These are phyloP conservation scores for Bhutanitis thaidina DNA, from an alignment of 2,888 invertebrate genomes.

Conservation along the genomic window DNA sequence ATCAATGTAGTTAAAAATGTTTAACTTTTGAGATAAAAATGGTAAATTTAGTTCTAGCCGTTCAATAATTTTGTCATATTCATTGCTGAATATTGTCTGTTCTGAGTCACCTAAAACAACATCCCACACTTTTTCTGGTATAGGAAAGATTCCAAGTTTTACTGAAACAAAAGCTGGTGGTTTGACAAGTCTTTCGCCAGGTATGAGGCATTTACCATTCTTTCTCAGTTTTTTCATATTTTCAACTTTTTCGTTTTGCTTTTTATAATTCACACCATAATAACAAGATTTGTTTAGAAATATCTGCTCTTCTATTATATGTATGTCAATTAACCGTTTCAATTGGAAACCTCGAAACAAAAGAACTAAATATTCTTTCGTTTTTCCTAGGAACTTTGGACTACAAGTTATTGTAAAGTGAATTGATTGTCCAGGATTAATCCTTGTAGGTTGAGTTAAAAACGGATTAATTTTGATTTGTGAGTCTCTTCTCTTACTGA, in stretches of 20 bases:
- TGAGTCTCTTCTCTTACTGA: constrained; percentile 71
- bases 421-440: constrained; percentile 61
- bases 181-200: constrained; percentile 75
- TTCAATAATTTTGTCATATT: constrained; percentile 50
- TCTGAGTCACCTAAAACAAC: constrained; percentile 58
- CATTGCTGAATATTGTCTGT: constrained; percentile 48
- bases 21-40: constrained; percentile 69
- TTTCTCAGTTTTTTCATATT: constrained; percentile 45
- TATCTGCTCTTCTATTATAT: constrained; percentile 49
- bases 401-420: constrained; percentile 71
- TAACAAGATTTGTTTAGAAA: constrained; percentile 11
- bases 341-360: constrained; percentile 81
- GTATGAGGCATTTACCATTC: constrained; percentile 45
- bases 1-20: constrained; percentile 81
- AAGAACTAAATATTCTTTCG: constrained; percentile 81
- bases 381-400: constrained; percentile 81
- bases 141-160: constrained; percentile 61
- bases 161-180: constrained; percentile 81
- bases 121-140: constrained; percentile 72
- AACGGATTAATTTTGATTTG: constrained; percentile 70
- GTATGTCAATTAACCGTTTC: constrained; percentile 78
- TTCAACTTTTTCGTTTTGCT: constrained; percentile 33
- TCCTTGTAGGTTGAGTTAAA: constrained; percentile 41
- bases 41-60: constrained; percentile 72
- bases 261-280: constrained; percentile 22